Conservation (phyloP, 2,797 vertebrate species). For the Ataeniobius toweri region DNA sequence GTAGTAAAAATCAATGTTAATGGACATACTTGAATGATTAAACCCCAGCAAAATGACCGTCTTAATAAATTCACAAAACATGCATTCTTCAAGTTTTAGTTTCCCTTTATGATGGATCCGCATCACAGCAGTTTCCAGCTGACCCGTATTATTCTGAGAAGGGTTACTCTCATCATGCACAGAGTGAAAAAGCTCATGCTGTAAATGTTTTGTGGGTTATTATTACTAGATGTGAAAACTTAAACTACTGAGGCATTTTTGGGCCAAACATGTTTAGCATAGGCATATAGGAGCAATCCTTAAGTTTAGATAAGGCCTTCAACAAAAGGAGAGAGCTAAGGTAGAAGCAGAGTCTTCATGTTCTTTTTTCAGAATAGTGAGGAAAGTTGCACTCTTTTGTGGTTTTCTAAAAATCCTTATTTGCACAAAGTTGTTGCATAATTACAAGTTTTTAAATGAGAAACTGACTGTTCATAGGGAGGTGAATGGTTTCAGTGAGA, state of each 20-base stretch:
- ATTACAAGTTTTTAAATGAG: neutral
- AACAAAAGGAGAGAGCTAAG: neutral
- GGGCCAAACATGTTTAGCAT: too few relatives aligned
- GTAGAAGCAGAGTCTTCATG: neutral
- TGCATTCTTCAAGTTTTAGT: neutral
- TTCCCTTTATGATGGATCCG: neutral
- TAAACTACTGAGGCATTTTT: neutral
- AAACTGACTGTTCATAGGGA: neutral
- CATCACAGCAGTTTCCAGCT: slow-evolving; percentile 9
- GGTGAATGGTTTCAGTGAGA: neutral
- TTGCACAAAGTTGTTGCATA: neutral
- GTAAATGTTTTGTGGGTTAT: neutral
- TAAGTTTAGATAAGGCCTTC: too few relatives aligned
- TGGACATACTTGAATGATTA: neutral
- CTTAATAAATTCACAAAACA: neutral
- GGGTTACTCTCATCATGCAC: slow-evolving; percentile 3
- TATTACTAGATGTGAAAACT: neutral
- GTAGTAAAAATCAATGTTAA: too few relatives aligned
- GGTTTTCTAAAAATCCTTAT: neutral
- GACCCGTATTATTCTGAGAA: neutral
- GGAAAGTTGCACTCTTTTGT: neutral
- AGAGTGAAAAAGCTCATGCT: slow-evolving; percentile 2
- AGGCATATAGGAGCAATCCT: too few relatives aligned
- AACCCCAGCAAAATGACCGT: neutral
- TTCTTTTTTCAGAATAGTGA: neutral